Evolutionary conservation across 1,140 invertebrate genomes (phyloP).

Genomic region (Bemisia tabaci): DNA sequence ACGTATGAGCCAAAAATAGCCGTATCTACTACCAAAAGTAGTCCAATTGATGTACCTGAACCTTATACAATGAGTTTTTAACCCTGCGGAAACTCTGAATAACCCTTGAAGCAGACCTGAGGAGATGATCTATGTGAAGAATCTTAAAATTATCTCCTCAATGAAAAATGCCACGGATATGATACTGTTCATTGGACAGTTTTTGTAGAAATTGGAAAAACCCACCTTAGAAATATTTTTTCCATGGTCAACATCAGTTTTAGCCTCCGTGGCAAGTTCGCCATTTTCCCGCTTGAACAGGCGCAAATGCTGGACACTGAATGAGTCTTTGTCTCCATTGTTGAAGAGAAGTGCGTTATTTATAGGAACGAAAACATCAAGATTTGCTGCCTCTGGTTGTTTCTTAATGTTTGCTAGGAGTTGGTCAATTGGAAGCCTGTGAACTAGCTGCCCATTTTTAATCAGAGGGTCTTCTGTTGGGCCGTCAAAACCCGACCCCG

Average conservation of each 20-base stretch:
- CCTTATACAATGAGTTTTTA: too few species aligned
- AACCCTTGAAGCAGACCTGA: too few species aligned
- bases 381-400: neutral
- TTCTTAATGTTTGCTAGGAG: slow-evolving; percentile 12
- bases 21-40: too few species aligned
- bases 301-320: slow-evolving; percentile 13
- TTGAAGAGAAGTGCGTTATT: neutral
- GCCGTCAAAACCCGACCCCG: neutral
- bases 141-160: too few species aligned
- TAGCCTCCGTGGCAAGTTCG: slow-evolving; percentile 19
- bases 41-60: too few species aligned
- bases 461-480: slow-evolving; percentile 16
- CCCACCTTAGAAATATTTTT: neutral
- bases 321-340: slow-evolving; percentile 2
- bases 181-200: too few species aligned
- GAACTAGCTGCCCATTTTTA: slow-evolving; percentile 18
- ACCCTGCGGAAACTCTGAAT: too few species aligned
- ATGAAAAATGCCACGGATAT: too few species aligned
- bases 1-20: too few species aligned
- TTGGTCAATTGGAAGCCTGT: slow-evolving; percentile 19
- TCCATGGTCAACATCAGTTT: neutral
- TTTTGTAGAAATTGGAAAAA: too few species aligned
- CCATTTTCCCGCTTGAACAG: slow-evolving; percentile 34
- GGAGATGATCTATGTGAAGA: too few species aligned
- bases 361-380: neutral